Conservation (phyloP, 2,888 invertebrate genomes). For the Galeruca laticollis region DNA sequence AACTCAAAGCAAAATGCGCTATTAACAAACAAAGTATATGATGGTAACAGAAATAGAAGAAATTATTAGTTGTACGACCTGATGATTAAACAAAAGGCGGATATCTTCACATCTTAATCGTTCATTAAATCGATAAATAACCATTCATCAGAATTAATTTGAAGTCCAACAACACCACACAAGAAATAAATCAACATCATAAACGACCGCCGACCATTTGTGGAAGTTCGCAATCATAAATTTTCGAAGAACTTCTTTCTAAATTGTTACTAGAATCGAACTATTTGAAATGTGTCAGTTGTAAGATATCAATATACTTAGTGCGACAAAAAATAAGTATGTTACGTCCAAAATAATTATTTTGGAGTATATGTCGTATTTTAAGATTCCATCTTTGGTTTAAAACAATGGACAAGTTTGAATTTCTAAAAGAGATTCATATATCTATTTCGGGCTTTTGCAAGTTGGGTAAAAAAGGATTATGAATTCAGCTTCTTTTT, state of each 20-base stretch:
- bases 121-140: slow-evolving; percentile 17
- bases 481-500: no score
- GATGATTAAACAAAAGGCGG: slow-evolving; percentile 16
- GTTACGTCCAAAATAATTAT: no score
- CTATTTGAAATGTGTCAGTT: neutral
- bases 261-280: slow-evolving; percentile 13
- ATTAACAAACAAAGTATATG: neutral
- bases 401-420: no score
- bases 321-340: neutral
- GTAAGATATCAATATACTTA: neutral
- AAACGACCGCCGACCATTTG: slow-evolving; percentile 38
- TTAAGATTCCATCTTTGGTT: no score
- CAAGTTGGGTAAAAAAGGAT: no score
- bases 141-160: slow-evolving; percentile 18
- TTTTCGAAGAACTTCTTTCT: slow-evolving; percentile 39
- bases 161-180: slow-evolving; percentile 17
- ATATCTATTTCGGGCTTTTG: no score
- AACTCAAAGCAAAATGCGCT: neutral
- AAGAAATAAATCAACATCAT: slow-evolving; percentile 22
- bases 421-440: no score
- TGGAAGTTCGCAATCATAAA: slow-evolving; percentile 34
- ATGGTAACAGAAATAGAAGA: slow-evolving; percentile 4
- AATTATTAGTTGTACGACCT: slow-evolving; percentile 8
- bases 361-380: no score
- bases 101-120: slow-evolving; percentile 22